Evolutionary conservation across 1,140 invertebrate genomes (phyloP), one percentile per base, ranked within the genome.

Genomic region (Drosophila lacertosa): DNA sequence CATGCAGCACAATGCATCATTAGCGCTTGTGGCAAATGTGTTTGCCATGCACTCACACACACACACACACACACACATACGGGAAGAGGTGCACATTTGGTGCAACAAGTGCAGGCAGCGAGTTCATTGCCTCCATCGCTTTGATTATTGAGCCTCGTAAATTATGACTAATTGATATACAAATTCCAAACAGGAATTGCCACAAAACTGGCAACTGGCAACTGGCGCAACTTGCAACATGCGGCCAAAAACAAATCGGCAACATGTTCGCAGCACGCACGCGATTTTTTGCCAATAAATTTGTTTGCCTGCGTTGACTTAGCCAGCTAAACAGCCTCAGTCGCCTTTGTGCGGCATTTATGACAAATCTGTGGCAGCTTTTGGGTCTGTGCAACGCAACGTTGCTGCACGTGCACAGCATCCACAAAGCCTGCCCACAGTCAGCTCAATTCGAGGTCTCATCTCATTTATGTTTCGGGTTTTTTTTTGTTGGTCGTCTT

Each of bases 111-210:
- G 82, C 82, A 88, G 44, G 64, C 16, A 20, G 32, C 20, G 48
- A 57, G 81, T 88, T 88, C 82, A 89, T 70, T 88, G 83, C 74
- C 77, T 84, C 33, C 58, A 32, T 45, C 72, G 40, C 59, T 68
- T 83, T 86, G 81, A 88, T 78, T 71, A 73, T 67, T 58, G 82
- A 57, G 66, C 54, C 29, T 57, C 83, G 78, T 88, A 88, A 88
- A 88, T 88, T 82, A 82, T 88, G 77, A 88, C 82, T 88, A 89
- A 88, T 88, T 88, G 82, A 80, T 84, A 79, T 74, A 84, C 80
- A 84, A 84, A 82, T 88, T 65, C 67, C 74, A 77, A 63, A 65
- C 40, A 26, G 63, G 5, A 48, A 57, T 44, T 42, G 18, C 54
- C 26, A 58, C 39, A 68, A n/a, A 39, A 45, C 45, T 18, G 18